These are phyloP conservation scores for Magallana ariakensis DNA, from an alignment of 1,140 invertebrate species.

Conservation along the genomic window DNA sequence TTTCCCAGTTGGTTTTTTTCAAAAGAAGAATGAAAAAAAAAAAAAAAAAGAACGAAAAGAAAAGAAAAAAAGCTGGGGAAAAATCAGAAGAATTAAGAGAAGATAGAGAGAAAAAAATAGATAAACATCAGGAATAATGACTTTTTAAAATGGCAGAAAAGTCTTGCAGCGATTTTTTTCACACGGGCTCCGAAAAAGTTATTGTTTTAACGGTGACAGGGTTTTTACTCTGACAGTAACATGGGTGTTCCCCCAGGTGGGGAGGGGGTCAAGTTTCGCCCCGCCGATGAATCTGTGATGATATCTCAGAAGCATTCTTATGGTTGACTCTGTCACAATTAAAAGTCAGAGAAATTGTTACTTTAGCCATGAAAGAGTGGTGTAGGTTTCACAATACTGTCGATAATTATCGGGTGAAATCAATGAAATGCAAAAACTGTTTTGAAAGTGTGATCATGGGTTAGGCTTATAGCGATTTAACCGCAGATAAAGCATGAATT, in stretches of 20 bases:
- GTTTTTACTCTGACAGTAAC: not conserved
- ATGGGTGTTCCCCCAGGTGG: constrained; percentile 28
- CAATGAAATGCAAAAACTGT: constrained; percentile 26
- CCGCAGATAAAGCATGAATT: constrained; percentile 22
- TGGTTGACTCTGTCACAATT: constrained; percentile 27
- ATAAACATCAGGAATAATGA: constrained; percentile 31
- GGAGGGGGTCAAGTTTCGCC: not conserved
- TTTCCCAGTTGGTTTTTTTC: not conserved
- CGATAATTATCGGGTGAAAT: constrained; percentile 26
- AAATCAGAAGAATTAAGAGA: not conserved
- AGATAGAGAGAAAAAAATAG: not conserved
- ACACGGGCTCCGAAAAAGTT: not conserved
- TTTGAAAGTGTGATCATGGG: constrained; percentile 14
- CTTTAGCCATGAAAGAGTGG: constrained; percentile 10
- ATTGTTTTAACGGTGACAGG: constrained; percentile 11
- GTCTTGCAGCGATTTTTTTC: constrained; percentile 16
- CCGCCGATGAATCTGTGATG: not conserved
- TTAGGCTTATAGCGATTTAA: not conserved
- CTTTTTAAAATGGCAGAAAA: constrained; percentile 37
- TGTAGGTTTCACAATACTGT: constrained; percentile 17
- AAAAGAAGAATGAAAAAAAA: too few relatives aligned
- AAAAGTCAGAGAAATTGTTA: constrained; percentile 34
- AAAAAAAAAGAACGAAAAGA: too few relatives aligned
- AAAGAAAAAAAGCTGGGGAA: not conserved
- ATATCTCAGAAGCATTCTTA: constrained; percentile 3